phyloP scores from a whole-genome alignment of 2,888 invertebrate species.

The Hoplodrina blanda region DNA sequence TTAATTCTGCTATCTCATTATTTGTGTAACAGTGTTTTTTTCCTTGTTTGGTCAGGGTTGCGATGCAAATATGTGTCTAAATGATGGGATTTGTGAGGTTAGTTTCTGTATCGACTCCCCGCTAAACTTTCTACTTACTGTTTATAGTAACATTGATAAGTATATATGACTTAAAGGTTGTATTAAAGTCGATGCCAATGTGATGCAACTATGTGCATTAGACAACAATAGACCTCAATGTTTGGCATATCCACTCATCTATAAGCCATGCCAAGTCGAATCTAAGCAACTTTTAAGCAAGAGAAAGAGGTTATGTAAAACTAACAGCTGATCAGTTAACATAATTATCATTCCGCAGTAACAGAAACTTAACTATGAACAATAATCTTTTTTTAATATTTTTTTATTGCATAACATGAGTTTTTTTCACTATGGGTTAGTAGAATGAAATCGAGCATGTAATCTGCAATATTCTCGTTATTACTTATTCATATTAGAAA shows the following conservation, averaged over 20 bases:
- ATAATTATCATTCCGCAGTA: background rate
- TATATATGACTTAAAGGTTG: background rate
- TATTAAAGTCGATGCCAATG: background rate
- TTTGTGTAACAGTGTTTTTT: conserved; percentile 28
- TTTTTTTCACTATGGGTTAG: background rate
- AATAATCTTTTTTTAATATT: background rate
- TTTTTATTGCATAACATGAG: background rate
- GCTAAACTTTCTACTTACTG: background rate
- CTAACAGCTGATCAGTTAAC: conserved; percentile 37
- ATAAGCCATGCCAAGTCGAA: background rate
- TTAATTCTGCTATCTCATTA: conserved; percentile 48
- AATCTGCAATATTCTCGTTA: conserved; percentile 9
- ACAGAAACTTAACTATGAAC: background rate
- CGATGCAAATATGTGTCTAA: conserved; percentile 11
- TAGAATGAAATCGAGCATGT: background rate
- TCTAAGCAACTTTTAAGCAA: background rate
- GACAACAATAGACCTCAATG: background rate
- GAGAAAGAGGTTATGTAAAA: conserved; percentile 41
- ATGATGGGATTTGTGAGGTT: conserved; percentile 26
- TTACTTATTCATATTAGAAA: background rate
- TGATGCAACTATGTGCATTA: conserved; percentile 1
- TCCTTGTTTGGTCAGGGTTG: conserved; percentile 29
- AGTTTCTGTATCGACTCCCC: background rate
- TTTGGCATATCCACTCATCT: background rate
- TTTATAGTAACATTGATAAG: background rate